A percentile compares a stretch with the other conserved stretches of the same genome.
These are phyloP conservation scores for Pissodes strobi DNA, from an alignment of 1,140 invertebrate species.

Conservation along the genomic window DNA sequence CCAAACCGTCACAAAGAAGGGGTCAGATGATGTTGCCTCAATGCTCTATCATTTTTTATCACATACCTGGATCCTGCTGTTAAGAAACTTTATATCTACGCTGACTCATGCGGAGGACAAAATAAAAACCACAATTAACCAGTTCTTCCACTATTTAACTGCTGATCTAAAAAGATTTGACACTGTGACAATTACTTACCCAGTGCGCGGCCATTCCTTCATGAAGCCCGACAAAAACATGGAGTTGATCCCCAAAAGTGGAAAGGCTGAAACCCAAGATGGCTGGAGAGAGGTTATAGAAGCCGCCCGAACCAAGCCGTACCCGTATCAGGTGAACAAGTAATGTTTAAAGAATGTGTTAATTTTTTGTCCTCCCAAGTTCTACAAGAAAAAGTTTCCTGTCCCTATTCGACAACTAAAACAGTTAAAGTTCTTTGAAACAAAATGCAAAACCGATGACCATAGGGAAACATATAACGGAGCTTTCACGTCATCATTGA, in stretches of 20 bases:
- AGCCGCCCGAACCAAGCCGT: not conserved
- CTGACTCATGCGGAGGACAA: not conserved
- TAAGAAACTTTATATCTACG: not conserved
- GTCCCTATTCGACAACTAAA: slow-evolving; percentile 8
- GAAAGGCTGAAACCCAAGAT: not conserved
- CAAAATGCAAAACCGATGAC: not conserved
- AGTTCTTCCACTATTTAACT: not conserved
- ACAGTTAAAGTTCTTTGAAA: slow-evolving; percentile 1
- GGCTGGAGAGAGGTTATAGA: not conserved
- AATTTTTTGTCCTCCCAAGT: not conserved
- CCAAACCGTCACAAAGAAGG: too few relatives aligned
- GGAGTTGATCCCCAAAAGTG: not conserved
- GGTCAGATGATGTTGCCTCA: not conserved
- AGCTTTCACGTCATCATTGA: not conserved
- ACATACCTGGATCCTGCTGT: not conserved
- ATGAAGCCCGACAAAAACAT: too few relatives aligned
- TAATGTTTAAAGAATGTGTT: not conserved
- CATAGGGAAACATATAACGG: too few relatives aligned
- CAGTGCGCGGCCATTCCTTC: not conserved
- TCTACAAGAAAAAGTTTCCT: not conserved
- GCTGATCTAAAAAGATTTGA: not conserved
- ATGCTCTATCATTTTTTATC: not conserved
- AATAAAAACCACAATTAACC: not conserved
- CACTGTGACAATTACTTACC: not conserved
- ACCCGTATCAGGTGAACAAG: not conserved